These are phyloP conservation scores for Thereva unica DNA, from an alignment of 2,888 invertebrate species.

Conservation along the genomic window DNA sequence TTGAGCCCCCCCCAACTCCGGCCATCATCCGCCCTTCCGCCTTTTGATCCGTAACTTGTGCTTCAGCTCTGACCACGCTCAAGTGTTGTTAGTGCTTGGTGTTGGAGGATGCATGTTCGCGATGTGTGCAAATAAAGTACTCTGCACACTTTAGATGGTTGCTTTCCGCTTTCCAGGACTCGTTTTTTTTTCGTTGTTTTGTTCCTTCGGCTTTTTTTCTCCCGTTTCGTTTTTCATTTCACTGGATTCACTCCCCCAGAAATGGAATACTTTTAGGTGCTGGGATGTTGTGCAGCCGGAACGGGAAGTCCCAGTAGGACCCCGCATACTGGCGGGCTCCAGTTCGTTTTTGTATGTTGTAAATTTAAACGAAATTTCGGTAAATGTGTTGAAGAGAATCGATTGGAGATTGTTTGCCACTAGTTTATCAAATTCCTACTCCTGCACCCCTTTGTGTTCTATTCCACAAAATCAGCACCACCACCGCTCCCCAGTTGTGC, in stretches of 20 bases:
- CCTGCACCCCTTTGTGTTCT: slow-evolving; percentile 33
- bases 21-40: too few species aligned
- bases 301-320: slow-evolving; percentile 8
- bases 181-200: slow-evolving; percentile 35
- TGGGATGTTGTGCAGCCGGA: slow-evolving; percentile 2
- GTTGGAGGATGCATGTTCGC: slow-evolving; percentile 41
- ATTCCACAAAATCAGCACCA: slow-evolving; percentile 11
- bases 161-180: slow-evolving; percentile 39
- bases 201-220: slow-evolving; percentile 10
- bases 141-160: slow-evolving; percentile 40
- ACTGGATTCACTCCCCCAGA: slow-evolving; percentile 29
- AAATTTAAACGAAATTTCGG: slow-evolving; percentile 44
- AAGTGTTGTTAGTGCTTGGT: slow-evolving; percentile 38
- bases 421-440: slow-evolving; percentile 46
- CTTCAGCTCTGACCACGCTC: slow-evolving; percentile 36
- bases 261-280: slow-evolving; percentile 36
- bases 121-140: slow-evolving; percentile 43
- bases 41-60: slow-evolving; percentile 39
- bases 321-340: slow-evolving; percentile 11
- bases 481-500: background rate
- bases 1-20: slow-evolving; percentile 37
- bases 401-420: slow-evolving; percentile 47
- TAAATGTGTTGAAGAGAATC: slow-evolving; percentile 46
- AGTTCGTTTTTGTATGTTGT: slow-evolving; percentile 27
- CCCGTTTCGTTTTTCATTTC: slow-evolving; percentile 40